Evolutionary conservation across 2,797 vertebrate genomes (phyloP).

Genomic region (Choloepus didactylus): DNA sequence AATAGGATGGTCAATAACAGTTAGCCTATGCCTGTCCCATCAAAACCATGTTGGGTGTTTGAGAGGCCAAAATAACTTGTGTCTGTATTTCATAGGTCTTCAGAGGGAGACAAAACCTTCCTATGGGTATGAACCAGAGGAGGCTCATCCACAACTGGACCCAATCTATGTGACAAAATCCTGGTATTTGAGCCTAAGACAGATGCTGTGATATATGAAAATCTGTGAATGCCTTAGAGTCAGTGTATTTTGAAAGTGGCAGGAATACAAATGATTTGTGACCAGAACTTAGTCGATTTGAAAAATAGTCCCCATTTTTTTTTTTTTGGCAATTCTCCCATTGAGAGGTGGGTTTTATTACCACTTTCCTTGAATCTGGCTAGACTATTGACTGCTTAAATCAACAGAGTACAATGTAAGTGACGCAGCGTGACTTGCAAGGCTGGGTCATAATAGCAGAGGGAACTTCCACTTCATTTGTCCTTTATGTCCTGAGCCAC

Average conservation of each 20-base stretch:
- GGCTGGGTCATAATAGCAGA: not conserved
- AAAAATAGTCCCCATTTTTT: not conserved
- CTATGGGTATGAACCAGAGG: not conserved
- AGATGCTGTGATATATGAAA: not conserved
- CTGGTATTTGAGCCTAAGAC: not conserved
- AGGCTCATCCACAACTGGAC: not conserved
- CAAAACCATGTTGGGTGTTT: not conserved
- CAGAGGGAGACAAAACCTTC: not conserved
- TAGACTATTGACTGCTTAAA: not conserved
- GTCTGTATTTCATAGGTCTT: not conserved
- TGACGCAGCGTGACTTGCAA: not conserved
- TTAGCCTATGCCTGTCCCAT: too few species aligned
- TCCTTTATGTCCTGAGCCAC: not conserved
- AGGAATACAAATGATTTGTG: not conserved
- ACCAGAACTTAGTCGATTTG: not conserved
- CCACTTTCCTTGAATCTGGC: not conserved
- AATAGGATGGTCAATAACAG: not conserved
- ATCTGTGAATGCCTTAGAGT: not conserved
- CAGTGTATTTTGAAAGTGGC: not conserved
- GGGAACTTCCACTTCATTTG: not conserved
- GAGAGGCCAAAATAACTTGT: not conserved
- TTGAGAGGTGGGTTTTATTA: not conserved
- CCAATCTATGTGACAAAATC: not conserved
- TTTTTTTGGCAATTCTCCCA: not conserved
- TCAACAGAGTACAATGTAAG: not conserved